Evolutionary conservation across 2,797 vertebrate genomes (phyloP).

Genomic region (Spinus pinus): DNA sequence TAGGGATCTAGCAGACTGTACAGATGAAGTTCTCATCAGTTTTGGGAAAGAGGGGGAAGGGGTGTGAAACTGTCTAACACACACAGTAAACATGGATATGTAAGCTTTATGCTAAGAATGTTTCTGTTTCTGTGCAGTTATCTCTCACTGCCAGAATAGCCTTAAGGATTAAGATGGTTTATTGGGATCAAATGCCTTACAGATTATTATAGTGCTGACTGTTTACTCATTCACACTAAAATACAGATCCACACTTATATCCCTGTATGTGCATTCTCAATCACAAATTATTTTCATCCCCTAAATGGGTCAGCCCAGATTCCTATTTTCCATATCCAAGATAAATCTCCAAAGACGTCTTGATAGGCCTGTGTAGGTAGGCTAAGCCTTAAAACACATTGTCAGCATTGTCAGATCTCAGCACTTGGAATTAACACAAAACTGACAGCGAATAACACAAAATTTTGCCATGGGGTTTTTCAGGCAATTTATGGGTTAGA

Average conservation of each 20-base stretch:
- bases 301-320: slow-evolving; percentile 8
- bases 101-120: slow-evolving; percentile 73
- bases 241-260: slow-evolving; percentile 31
- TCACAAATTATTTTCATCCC: slow-evolving; percentile 6
- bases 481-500: not conserved
- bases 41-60: not conserved
- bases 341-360: not conserved
- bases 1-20: not conserved
- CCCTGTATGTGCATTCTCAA: not conserved
- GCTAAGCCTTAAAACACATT: not conserved
- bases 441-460: not conserved
- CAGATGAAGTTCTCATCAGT: not conserved
- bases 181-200: slow-evolving; percentile 77
- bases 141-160: slow-evolving; percentile 78
- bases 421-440: not conserved
- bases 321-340: slow-evolving; percentile 1
- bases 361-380: not conserved
- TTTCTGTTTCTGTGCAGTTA: slow-evolving; percentile 74
- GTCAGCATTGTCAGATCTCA: not conserved
- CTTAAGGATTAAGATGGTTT: slow-evolving; percentile 79
- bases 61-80: slow-evolving; percentile 6
- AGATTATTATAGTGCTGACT: slow-evolving; percentile 73
- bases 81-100: slow-evolving; percentile 61
- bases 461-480: not conserved
- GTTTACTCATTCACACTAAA: slow-evolving; percentile 72